These are phyloP conservation scores for Polymixis lichenea DNA, from an alignment of 2,888 invertebrate genomes.

Conservation along the genomic window DNA sequence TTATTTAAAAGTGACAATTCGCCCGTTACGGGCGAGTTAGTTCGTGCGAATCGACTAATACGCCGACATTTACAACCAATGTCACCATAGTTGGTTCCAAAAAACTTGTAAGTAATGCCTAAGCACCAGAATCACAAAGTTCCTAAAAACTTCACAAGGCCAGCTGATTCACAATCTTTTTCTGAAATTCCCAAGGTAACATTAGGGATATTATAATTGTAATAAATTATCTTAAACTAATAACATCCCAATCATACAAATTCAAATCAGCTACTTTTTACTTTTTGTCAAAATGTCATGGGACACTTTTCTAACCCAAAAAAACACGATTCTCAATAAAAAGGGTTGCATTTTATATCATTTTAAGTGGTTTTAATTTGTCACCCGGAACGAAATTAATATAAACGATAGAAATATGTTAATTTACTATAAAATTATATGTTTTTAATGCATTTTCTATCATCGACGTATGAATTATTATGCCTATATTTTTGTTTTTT, in stretches of 20 bases:
- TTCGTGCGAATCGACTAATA: too few relatives aligned
- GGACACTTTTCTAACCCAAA: slow-evolving; percentile 25
- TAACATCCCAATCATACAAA: slow-evolving; percentile 31
- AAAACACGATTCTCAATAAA: slow-evolving; percentile 29
- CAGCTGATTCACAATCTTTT: background rate
- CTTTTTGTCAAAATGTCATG: slow-evolving; percentile 26
- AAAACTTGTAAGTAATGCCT: background rate
- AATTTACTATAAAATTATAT: slow-evolving; percentile 71
- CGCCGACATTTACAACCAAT: too few relatives aligned
- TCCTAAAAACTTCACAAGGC: background rate
- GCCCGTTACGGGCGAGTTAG: too few relatives aligned
- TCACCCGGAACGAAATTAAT: slow-evolving; percentile 82
- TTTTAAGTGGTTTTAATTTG: slow-evolving; percentile 82
- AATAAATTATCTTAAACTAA: slow-evolving; percentile 29
- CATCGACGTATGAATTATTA: slow-evolving; percentile 67
- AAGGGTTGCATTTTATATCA: slow-evolving; percentile 70
- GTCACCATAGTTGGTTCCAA: background rate
- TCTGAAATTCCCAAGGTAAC: background rate
- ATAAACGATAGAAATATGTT: slow-evolving; percentile 78
- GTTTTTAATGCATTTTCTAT: slow-evolving; percentile 62
- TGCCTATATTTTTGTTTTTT: slow-evolving; percentile 57
- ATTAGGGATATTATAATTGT: background rate
- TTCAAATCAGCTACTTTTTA: slow-evolving; percentile 44
- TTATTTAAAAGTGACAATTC: too few relatives aligned
- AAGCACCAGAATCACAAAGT: background rate